These are phyloP conservation scores for Nasonia longicornis DNA, from an alignment of 1,140 invertebrate species.

Conservation along the genomic window DNA sequence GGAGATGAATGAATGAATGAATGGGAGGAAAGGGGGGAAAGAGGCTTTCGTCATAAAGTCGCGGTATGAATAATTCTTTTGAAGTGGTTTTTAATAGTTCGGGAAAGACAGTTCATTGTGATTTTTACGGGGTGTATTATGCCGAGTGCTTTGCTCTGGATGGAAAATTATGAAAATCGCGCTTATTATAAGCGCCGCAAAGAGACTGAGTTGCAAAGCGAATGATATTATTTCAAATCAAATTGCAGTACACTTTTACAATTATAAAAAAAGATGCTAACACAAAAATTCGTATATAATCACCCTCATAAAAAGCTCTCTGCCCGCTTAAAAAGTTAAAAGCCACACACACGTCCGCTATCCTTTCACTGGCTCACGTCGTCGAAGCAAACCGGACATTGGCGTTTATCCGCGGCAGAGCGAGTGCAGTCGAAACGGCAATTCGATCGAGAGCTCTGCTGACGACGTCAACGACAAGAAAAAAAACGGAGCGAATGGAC, in stretches of 20 bases:
- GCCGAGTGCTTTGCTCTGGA: not conserved
- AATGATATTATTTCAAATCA: no score
- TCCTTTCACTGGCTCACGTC: not conserved
- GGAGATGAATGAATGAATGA: no score
- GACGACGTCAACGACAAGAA: not conserved
- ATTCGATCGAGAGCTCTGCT: slow-evolving; percentile 22
- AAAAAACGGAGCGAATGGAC: not conserved
- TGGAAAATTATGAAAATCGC: not conserved
- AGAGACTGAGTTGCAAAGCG: not conserved
- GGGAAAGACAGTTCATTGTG: not conserved
- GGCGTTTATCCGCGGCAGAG: slow-evolving; percentile 2
- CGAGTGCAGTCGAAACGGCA: not conserved
- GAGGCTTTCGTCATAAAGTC: not conserved
- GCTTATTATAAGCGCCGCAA: not conserved
- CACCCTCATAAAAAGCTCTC: no score
- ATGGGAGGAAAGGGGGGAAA: not conserved
- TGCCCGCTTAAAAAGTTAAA: not conserved
- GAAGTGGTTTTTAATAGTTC: not conserved
- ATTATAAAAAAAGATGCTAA: no score
- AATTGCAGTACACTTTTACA: no score
- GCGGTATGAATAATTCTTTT: slow-evolving; percentile 3
- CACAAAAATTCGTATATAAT: no score
- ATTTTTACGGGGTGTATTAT: not conserved
- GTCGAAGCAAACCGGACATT: slow-evolving; percentile 1
- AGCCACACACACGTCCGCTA: no score